phyloP scores from a whole-genome alignment of 2,113 vertebrate species.

The Onychostruthus taczanowskii region DNA sequence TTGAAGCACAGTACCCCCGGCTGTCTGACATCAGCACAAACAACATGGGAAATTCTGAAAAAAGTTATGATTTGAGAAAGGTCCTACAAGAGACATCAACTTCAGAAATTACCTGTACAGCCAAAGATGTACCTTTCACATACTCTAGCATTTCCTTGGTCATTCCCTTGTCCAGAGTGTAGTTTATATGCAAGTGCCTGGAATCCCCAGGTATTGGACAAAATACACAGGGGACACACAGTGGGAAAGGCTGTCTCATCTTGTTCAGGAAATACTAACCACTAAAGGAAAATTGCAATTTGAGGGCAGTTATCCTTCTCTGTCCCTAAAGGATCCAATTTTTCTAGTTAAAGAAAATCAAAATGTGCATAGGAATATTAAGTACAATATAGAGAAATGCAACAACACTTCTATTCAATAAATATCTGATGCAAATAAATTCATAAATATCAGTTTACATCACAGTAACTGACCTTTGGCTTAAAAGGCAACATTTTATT shows the following conservation, averaged over 20 bases:
- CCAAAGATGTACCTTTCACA: not conserved
- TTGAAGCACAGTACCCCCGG: not conserved
- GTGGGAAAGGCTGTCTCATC: not conserved
- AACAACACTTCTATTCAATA: not conserved
- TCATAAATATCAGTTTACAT: not conserved
- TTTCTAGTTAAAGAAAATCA: not conserved
- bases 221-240: not conserved
- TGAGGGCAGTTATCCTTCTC: not conserved
- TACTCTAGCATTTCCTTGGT: not conserved
- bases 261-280: not conserved
- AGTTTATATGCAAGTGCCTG: not conserved
- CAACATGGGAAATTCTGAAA: not conserved
- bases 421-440: not conserved
- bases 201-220: not conserved
- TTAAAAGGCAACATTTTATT: not conserved
- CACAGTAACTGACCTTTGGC: not conserved
- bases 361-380: not conserved
- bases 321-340: not conserved
- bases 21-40: not conserved
- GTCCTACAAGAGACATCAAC: not conserved
- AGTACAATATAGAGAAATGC: not conserved
- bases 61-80: not conserved
- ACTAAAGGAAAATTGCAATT: not conserved
- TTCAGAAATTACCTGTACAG: not conserved
- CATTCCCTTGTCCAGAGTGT: accelerated